Evolutionary conservation across 2,797 vertebrate species (phyloP), one percentile per base, ranked within the genome.

Genomic region (Sebastes kiyomatsui): DNA sequence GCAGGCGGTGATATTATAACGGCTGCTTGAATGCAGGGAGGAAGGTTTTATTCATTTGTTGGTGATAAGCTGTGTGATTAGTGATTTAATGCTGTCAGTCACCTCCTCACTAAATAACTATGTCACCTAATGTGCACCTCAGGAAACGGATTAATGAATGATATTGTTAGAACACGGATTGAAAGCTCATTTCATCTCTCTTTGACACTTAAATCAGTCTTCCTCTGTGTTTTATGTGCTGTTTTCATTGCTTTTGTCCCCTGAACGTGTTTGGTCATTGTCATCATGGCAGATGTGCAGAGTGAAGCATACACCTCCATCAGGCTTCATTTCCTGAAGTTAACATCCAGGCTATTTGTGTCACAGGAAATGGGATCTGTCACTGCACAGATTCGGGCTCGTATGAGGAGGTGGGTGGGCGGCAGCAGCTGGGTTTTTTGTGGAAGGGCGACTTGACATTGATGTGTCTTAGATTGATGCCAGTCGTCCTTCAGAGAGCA

Each of bases 401-500:
- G 22, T 14, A 20, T 78, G 52, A 82, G 77, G 64, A 66, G 70
- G 6, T 11, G 70, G 18, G 30, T 73, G 74, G 71, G 62, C 4
- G 3, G 68, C 75, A 74, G 82, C 65, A 54, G 49, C 49, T 54
- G 49, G 18, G 18, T 82, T 73, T 78, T 67, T 84, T 69, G 74
- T 70, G 28, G 23, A 69, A 23, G 62, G 38, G 32, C 76, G 32
- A 14, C 66, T 79, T 83, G 72, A 84, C 73, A 60, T 77, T 85
- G 81, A 90, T 69, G 73, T 20, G 72, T 82, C 68, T 80, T 74
- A 80, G 77, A 87, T 79, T 81, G 87, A 90, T 90, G 78, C 59
- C 72, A 30, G 83, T 33, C 25, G 18, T 86, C 72, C 74, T 87
- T 80, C 27, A 56, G 23, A 72, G 65, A 67, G 66, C 76, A 58